Conservation (phyloP, 2,888 invertebrate genomes). For the Hyposoter dolosus region DNA sequence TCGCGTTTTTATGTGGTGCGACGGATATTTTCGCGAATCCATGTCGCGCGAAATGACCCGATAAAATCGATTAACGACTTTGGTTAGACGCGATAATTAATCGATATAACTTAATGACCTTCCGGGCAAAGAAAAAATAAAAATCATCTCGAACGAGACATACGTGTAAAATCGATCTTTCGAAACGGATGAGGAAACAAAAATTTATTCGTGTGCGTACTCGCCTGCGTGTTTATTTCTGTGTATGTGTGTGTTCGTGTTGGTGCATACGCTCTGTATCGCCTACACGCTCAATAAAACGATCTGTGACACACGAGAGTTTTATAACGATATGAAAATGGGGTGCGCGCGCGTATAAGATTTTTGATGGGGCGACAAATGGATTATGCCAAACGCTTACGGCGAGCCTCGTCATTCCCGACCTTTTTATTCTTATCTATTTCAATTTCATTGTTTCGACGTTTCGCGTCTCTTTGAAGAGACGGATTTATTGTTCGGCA, state of each 20-base stretch:
- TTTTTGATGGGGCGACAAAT: constrained; percentile 61
- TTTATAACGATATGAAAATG: constrained; percentile 56
- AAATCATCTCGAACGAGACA: neutral
- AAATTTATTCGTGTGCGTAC: neutral
- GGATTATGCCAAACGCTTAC: constrained; percentile 40
- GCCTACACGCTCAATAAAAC: constrained; percentile 53
- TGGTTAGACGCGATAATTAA: constrained; percentile 41
- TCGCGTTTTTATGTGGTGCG: constrained; percentile 42
- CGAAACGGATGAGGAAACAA: constrained; percentile 36
- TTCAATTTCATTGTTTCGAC: constrained; percentile 66
- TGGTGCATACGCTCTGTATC: constrained; percentile 14
- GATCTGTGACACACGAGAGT: constrained; percentile 50
- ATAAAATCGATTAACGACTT: constrained; percentile 52
- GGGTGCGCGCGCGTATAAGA: constrained; percentile 46
- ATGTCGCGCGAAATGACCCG: constrained; percentile 36
- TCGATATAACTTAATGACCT: constrained; percentile 48
- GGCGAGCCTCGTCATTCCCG: neutral
- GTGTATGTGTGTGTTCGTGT: neutral
- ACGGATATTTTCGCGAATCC: constrained; percentile 49
- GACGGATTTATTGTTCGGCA: constrained; percentile 40
- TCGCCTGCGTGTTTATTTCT: neutral
- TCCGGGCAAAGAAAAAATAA: constrained; percentile 6
- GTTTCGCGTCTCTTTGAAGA: constrained; percentile 40
- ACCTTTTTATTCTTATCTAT: constrained; percentile 59
- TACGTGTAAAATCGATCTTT: constrained; percentile 38